Conservation (phyloP, 2,113 vertebrate genomes). For the Cervus canadensis region DNA sequence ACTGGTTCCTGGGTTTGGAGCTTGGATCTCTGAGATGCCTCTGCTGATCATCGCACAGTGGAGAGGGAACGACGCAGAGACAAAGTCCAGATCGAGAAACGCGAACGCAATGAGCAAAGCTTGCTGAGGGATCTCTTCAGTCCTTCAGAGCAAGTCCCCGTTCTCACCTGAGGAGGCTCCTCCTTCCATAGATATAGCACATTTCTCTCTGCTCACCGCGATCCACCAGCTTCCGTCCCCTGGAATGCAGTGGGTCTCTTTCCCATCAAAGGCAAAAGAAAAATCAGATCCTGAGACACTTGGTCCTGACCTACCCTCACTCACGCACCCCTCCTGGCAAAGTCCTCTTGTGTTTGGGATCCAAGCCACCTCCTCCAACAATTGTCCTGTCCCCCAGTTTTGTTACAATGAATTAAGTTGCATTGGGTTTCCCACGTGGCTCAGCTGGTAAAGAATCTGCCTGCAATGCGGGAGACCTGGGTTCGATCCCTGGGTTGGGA, state of each 20-base stretch:
- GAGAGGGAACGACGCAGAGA: neutral
- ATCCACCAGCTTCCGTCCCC: neutral
- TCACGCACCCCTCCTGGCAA: neutral
- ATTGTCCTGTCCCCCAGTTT: neutral
- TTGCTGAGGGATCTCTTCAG: neutral
- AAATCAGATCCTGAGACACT: neutral
- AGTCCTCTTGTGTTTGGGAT: neutral
- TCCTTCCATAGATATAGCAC: neutral
- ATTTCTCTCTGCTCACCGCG: neutral
- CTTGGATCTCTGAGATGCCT: neutral
- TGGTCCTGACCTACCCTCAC: neutral
- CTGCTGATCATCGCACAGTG: rapidly evolving
- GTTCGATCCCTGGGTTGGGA: neutral
- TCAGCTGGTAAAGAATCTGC: neutral
- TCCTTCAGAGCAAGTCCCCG: neutral
- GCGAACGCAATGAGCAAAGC: neutral
- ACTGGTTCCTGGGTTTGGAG: neutral
- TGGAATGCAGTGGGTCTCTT: neutral
- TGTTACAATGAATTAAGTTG: neutral
- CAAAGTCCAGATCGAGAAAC: neutral
- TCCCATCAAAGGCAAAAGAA: neutral
- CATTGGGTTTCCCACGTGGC: neutral
- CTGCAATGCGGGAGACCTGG: neutral
- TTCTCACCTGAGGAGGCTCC: neutral
- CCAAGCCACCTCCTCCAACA: neutral